Conservation (phyloP, 2,113 vertebrate genomes). For the Plecotus auritus region DNA sequence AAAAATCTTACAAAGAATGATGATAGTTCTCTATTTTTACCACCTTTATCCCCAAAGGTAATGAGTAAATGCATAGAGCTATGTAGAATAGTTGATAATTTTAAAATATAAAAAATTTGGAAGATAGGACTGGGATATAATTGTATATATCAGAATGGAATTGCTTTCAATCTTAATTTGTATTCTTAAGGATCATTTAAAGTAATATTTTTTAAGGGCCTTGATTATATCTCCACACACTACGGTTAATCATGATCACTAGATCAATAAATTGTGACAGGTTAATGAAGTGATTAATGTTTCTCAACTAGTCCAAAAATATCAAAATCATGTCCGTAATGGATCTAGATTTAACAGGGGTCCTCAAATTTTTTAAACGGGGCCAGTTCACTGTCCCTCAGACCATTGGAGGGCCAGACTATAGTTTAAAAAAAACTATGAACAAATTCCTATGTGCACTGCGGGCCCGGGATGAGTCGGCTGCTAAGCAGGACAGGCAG, state of each 20-base stretch:
- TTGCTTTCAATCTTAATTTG: not conserved
- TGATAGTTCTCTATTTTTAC: not conserved
- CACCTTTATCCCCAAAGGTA: not conserved
- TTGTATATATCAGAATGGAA: not conserved
- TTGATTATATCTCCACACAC: not conserved
- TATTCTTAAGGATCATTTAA: not conserved
- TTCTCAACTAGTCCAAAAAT: not conserved
- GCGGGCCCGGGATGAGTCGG: too few relatives aligned
- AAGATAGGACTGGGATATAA: not conserved
- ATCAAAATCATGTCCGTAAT: not conserved
- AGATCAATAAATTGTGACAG: not conserved
- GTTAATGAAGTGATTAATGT: not conserved
- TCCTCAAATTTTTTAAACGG: too few relatives aligned
- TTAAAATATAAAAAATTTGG: not conserved
- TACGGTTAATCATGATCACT: not conserved
- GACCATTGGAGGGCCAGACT: too few relatives aligned
- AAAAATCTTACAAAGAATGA: not conserved
- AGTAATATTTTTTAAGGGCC: not conserved
- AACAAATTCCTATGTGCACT: too few relatives aligned
- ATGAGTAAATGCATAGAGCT: not conserved
- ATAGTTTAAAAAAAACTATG: too few relatives aligned
- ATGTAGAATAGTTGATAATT: not conserved
- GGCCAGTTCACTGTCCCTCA: too few relatives aligned
- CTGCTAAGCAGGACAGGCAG: too few relatives aligned
- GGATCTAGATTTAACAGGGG: too few relatives aligned